Evolutionary conservation across 2,888 invertebrate species (phyloP), one percentile per base, ranked within the genome.

Genomic region (Arrhopalites spinosus): DNA sequence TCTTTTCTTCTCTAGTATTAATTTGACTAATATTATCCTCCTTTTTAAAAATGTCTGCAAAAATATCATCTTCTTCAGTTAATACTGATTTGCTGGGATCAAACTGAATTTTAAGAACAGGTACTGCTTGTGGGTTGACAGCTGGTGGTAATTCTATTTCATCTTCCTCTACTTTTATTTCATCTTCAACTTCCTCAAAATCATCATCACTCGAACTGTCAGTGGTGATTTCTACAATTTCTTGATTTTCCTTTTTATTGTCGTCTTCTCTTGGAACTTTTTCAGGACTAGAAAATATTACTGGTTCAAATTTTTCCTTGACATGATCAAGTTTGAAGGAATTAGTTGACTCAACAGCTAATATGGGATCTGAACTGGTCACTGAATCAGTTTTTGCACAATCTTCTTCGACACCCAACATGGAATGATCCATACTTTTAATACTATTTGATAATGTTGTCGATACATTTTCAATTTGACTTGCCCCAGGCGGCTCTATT

Each of bases 241-340:
- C n/a, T n/a, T n/a, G n/a, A n/a, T 56, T 20, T 20, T 56, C 23
- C 20, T 15, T n/a, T 23, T 56, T 15, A 5, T n/a, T n/a, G n/a
- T n/a, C n/a, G n/a, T n/a, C 7, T 8, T 5, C 47, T 47, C 56
- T 47, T 47, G 36, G 23, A 84, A 91, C 88, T 1, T 77, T 78
- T 86, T 85, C 72, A 84, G 85, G 83, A 83, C 86, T 84, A 83
- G 86, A 76, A 85, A 81, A 36, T 36, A 36, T 7, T 36, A 36
- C 36, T 36, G n/a, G n/a, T n/a, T 36, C 11, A 11, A 36, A 36
- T 36, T 36, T 36, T n/a, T n/a, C n/a, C n/a, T n/a, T n/a, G n/a
- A n/a, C n/a, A n/a, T n/a, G n/a, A n/a, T n/a, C n/a, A n/a, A n/a
- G n/a, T n/a, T n/a, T n/a, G n/a, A n/a, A n/a, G n/a, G n/a, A n/a